phyloP scores from a whole-genome alignment of 2,113 vertebrate species.

The Vanacampus margaritifer region DNA sequence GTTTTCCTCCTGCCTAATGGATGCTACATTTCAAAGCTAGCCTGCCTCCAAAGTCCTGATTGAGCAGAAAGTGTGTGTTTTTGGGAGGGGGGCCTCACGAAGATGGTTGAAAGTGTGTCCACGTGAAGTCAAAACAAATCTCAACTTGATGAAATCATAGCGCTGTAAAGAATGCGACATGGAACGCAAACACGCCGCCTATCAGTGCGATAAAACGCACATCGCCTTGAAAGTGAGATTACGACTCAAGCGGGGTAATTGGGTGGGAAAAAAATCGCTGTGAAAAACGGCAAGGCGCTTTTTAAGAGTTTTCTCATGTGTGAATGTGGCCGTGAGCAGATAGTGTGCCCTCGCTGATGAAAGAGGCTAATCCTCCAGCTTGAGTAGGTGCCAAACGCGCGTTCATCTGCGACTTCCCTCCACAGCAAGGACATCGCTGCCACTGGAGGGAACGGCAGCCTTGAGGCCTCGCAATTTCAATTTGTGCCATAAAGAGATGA shows the following conservation, averaged over 20 bases:
- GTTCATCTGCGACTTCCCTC: constrained; percentile 36
- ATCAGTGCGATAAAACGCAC: constrained; percentile 6
- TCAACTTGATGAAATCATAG: constrained; percentile 36
- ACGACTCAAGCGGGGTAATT: constrained; percentile 1
- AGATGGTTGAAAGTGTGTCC: neutral
- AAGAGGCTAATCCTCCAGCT: constrained; percentile 42
- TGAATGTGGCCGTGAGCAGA: constrained; percentile 36
- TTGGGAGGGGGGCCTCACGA: neutral
- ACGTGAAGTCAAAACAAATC: constrained; percentile 57
- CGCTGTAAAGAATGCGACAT: constrained; percentile 24
- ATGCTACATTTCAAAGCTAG: constrained; percentile 4
- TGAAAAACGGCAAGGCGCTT: constrained; percentile 3
- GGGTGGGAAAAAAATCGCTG: constrained; percentile 9
- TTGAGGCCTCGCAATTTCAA: neutral
- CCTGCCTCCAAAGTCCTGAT: neutral
- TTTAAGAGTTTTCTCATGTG: neutral
- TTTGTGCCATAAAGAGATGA: neutral
- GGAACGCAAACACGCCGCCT: constrained; percentile 42
- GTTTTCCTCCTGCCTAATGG: constrained; percentile 31
- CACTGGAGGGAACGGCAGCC: constrained; percentile 27
- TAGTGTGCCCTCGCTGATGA: constrained; percentile 18
- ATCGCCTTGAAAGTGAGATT: constrained; percentile 36
- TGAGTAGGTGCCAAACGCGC: constrained; percentile 47
- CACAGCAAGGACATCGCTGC: constrained; percentile 40
- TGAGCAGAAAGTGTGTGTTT: neutral